Conservation (phyloP, 2,797 vertebrate species). For the Nannoperca australis region DNA sequence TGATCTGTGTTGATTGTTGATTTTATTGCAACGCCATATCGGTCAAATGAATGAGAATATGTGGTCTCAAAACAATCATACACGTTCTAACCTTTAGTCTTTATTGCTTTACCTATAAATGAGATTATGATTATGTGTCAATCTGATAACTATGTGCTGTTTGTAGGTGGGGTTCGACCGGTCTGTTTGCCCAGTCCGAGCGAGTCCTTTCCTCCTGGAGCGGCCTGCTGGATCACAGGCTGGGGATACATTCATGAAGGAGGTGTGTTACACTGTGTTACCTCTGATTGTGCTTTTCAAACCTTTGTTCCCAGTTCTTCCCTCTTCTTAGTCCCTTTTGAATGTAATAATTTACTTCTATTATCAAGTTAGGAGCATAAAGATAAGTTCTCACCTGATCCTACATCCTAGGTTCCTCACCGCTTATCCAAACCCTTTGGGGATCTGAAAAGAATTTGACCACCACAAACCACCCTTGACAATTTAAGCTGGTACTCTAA, state of each 20-base stretch:
- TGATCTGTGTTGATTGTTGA: not conserved
- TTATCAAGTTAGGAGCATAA: not conserved
- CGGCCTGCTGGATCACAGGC: constrained; percentile 86
- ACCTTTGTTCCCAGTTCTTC: not conserved
- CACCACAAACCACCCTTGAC: not conserved
- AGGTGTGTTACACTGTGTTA: constrained; percentile 74
- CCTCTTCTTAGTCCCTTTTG: no score
- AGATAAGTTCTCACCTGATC: not conserved
- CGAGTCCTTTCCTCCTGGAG: constrained; percentile 76
- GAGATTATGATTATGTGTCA: not conserved
- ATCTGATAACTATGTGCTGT: constrained; percentile 23
- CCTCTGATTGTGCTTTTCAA: not conserved
- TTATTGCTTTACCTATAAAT: constrained; percentile 16
- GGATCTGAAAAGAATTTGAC: not conserved
- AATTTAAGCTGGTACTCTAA: not conserved
- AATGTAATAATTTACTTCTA: not conserved
- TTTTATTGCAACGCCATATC: not conserved
- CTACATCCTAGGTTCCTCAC: not conserved
- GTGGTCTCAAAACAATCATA: not conserved
- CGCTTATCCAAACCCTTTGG: not conserved
- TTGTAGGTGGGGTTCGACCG: constrained; percentile 78
- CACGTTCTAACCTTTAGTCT: not conserved
- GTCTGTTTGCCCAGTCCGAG: constrained; percentile 83
- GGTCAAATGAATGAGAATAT: not conserved
- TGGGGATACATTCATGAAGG: constrained; percentile 83